Evolutionary conservation across 2,797 vertebrate genomes (phyloP).

Genomic region (Argentina silus): DNA sequence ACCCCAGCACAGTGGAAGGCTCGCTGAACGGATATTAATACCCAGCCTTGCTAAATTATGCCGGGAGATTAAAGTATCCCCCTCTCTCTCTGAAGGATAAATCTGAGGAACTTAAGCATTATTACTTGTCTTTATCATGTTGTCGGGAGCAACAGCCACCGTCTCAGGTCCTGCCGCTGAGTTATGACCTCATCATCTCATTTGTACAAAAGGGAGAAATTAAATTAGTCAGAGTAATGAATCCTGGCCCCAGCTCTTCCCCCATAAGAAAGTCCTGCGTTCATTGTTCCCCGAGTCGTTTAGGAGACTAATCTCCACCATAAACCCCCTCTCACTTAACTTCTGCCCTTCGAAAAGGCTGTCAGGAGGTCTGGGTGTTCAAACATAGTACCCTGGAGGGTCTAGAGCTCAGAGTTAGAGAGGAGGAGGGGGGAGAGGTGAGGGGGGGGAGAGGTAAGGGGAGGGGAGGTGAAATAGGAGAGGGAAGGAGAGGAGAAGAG

Average conservation of each 20-base stretch:
- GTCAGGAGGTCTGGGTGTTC: conserved; percentile 62
- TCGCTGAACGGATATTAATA: too few species aligned
- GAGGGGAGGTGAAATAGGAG: conserved; percentile 56
- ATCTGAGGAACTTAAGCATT: conserved; percentile 74
- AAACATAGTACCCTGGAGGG: conserved; percentile 64
- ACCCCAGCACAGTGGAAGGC: too few species aligned
- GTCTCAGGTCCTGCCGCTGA: conserved; percentile 68
- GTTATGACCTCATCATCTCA: conserved; percentile 78
- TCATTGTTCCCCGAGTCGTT: conserved; percentile 73
- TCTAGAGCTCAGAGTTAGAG: conserved; percentile 69
- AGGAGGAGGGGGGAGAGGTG: conserved; percentile 50
- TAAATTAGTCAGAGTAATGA: conserved; percentile 81
- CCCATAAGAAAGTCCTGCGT: conserved; percentile 63
- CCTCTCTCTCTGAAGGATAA: conserved; percentile 61
- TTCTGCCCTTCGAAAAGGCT: conserved; percentile 52
- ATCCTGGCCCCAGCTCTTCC: conserved; percentile 55
- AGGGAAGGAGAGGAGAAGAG: conserved; percentile 40
- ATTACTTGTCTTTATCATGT: conserved; percentile 77
- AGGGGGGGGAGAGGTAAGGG: conserved; percentile 60
- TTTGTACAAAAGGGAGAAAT: conserved; percentile 79
- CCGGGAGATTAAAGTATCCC: conserved; percentile 62
- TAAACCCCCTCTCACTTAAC: conserved; percentile 53
- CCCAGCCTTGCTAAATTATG: conserved; percentile 47
- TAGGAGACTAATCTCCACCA: conserved; percentile 69
- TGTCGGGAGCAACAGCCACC: conserved; percentile 67